Evolutionary conservation across 2,113 vertebrate species (phyloP), one percentile per base, ranked within the genome.

Genomic region (Sander vitreus): DNA sequence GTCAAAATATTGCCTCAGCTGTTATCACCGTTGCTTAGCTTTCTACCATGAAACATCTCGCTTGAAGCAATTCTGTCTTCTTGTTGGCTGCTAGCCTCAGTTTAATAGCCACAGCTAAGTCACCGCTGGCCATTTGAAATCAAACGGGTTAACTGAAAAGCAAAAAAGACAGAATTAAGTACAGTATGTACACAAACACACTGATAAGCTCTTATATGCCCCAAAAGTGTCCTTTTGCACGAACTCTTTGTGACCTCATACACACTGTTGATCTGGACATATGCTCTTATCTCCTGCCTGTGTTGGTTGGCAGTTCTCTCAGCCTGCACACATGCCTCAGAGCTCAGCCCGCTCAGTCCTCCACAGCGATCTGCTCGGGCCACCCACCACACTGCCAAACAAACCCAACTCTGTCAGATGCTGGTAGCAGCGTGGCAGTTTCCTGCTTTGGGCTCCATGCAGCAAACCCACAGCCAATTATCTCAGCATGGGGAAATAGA

Each of bases 381-480:
- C 92, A 93, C 91, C 90, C 91, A 92, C 91, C 7, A 53, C 79
- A 84, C 69, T 14, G 14, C 36, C 64, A 64, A 88, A 90, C 82
- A 91, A 84, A 78, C 63, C 65, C 45, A 21, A 57, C 78, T 88
- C 82, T 93, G 88, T 92, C 59, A 81, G 71, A 76, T 21, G 76
- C 47, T 57, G 73, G 54, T 74, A 50, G 78, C 55, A 65, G 82
- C 36, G n/a, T 47, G 85, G 81, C 79, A 70, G 78, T 59, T 84
- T 84, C 79, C 86, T 70, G 66, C 68, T 68, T 45, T 58, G 70
- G 57, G 78, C 53, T 62, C 51, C 60, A 58, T 30, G 16, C 30
- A 25, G 76, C 18, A 73, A 87, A 85, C 51, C 79, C 77, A 69
- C 84, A 78, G 25, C 45, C 76, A 80, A 85, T 90, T 85, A 90